phyloP scores from a whole-genome alignment of 2,797 vertebrate genomes.

The Arrhamphus sclerolepis region DNA sequence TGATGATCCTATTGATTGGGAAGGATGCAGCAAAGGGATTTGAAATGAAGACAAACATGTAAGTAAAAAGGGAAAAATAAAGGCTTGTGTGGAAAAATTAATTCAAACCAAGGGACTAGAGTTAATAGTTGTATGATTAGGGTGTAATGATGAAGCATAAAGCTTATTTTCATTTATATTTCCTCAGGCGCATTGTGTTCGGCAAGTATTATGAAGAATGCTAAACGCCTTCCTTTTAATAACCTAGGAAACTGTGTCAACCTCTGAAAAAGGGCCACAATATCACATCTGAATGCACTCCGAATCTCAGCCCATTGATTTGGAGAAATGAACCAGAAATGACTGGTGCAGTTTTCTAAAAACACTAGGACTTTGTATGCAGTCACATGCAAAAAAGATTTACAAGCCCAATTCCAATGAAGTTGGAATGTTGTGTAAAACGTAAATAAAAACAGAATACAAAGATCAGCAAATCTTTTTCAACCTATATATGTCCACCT shows the following conservation, averaged over 20 bases:
- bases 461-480: no score
- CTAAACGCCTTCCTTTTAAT: neutral
- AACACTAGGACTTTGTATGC: no score
- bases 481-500: no score
- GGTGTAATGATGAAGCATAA: slow-evolving; percentile 43
- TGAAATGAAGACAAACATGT: neutral
- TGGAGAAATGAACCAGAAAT: no score
- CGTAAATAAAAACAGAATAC: no score
- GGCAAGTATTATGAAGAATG: slow-evolving; percentile 16
- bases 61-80: neutral
- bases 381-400: no score
- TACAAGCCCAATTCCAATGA: no score
- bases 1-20: neutral
- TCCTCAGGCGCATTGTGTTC: slow-evolving; percentile 35
- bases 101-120: slow-evolving; percentile 27
- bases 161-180: slow-evolving; percentile 14
- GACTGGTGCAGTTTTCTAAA: no score
- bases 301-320: no score
- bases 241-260: neutral
- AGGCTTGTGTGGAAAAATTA: neutral
- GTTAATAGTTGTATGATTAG: slow-evolving; percentile 42
- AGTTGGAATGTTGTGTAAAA: no score
- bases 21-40: neutral
- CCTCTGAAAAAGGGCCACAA: no score
- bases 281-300: no score